Percentiles rank a stretch among this genome's conserved stretches.
phyloP scores from a whole-genome alignment of 2,113 vertebrate genomes.

The Panthera tigris region DNA sequence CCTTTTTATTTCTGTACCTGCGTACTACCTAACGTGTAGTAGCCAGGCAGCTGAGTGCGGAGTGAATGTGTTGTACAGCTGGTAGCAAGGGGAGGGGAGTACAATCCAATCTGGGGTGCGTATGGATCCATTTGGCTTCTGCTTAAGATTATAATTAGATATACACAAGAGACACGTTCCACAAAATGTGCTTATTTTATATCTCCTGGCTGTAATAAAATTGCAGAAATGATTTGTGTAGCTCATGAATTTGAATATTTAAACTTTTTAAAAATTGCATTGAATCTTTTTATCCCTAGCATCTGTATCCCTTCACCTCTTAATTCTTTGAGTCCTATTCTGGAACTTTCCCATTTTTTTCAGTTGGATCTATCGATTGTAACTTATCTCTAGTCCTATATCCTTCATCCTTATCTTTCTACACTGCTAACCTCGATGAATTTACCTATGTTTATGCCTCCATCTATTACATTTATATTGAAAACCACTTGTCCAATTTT shows the following conservation, averaged over 20 bases:
- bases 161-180: not conserved
- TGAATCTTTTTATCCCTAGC: not conserved
- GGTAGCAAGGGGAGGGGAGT: rapidly evolving
- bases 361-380: not conserved
- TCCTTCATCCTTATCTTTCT: not conserved
- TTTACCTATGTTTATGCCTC: not conserved
- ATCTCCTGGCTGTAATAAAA: not conserved
- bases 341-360: not conserved
- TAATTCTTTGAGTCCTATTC: not conserved
- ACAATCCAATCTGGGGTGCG: not conserved
- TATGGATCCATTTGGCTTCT: not conserved
- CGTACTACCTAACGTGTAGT: too few relatives aligned
- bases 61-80: not conserved
- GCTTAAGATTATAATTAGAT: not conserved
- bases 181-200: not conserved
- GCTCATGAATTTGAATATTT: not conserved
- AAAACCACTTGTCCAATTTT: slow-evolving; percentile 1
- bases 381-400: not conserved
- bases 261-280: not conserved
- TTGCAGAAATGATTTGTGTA: not conserved
- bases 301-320: not conserved
- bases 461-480: not conserved
- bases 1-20: not conserved
- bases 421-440: not conserved
- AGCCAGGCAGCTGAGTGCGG: not conserved